Percentiles rank a stretch among this genome's conserved stretches.
Evolutionary conservation across 2,888 invertebrate species (phyloP).

Genomic region (Stegana nigrithorax): DNA sequence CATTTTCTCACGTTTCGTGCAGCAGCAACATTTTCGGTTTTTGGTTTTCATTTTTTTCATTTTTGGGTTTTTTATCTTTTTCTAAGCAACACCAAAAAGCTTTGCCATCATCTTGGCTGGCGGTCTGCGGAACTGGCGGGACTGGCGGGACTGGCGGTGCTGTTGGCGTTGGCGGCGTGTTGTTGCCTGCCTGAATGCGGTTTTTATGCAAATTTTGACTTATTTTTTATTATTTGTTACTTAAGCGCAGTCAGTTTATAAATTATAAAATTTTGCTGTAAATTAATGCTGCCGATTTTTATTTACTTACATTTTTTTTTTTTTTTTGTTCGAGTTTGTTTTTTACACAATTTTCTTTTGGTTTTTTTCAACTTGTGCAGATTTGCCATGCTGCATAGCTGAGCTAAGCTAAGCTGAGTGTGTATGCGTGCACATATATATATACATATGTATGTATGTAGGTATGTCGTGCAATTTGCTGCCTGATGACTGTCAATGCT

Average conservation of each 20-base stretch:
- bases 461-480: no score
- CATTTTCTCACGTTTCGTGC: constrained; percentile 61
- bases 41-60: neutral
- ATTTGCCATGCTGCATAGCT: no score
- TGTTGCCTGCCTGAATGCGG: constrained; percentile 43
- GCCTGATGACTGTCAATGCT: no score
- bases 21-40: constrained; percentile 44
- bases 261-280: constrained; percentile 21
- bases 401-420: no score
- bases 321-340: neutral
- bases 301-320: neutral
- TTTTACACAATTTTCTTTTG: no score
- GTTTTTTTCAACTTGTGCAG: no score
- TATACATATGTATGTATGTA: no score
- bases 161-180: constrained; percentile 13
- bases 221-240: constrained; percentile 18
- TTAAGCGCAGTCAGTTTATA: constrained; percentile 35
- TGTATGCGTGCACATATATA: no score
- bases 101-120: no score
- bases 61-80: constrained; percentile 2
- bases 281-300: constrained; percentile 10
- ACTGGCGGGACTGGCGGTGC: constrained; percentile 15
- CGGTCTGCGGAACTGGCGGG: no score
- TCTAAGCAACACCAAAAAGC: neutral
- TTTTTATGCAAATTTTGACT: constrained; percentile 54